Base-by-base conservation (phyloP, 2,888 invertebrate species). In the Atherix ibis region DNA sequence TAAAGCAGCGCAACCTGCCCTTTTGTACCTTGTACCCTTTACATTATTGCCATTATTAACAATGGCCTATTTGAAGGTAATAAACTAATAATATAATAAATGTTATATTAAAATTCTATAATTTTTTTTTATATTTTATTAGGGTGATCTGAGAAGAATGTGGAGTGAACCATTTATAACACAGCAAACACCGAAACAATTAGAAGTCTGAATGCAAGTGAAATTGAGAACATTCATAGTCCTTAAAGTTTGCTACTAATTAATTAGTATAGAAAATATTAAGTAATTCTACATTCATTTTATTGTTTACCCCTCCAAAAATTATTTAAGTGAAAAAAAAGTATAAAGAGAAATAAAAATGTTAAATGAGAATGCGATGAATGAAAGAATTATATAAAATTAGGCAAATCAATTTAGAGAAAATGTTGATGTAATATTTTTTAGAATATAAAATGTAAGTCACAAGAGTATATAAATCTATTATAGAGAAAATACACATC, bases 51-150 rank as follows among this genome's bases (percentile, higher is more conserved):
- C 95, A 46, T 72, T 95, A 45, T 74, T 95, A 50, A 87, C 92
- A 46, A 95, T 95, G 94, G 95, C 95, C 45, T 95, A 95, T 64
- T 72, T 95, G 47, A 94, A 92, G 77, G 92, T 91, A n/a, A n/a
- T n/a, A n/a, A 62, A 51, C n/a, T n/a, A n/a, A n/a, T n/a, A n/a
- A n/a, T n/a, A n/a, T n/a, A n/a, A n/a, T n/a, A n/a, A n/a, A n/a
- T 10, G 22, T 22, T 22, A 8, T 22, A 22, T 22, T 22, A 22
- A 9, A 10, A 5, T 18, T 36, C 27, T 12, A 25, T 6, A 18
- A 15, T 18, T 31, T n/a, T 37, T 5, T 18, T 40, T 39, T 27
- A 35, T 37, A 41, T 47, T 31, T 44, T 65, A 59, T 5, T 64
- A 94, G 92, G 94, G 95, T 44, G 95, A 95, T 67, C 69, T 95